Conservation (phyloP, 1,140 invertebrate genomes). For the Brachionus sp. region DNA sequence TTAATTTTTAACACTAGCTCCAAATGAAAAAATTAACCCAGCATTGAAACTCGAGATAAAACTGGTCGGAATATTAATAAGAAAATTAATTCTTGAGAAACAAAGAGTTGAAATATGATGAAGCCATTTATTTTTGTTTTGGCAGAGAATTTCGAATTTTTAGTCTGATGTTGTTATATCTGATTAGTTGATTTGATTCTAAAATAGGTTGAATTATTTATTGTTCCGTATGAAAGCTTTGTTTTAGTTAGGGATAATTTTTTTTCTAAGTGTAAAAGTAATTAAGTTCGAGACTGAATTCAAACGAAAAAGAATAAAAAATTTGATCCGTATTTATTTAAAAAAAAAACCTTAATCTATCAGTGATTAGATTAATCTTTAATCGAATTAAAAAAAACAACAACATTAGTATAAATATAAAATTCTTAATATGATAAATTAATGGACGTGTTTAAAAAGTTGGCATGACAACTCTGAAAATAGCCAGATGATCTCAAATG, state of each 20-base stretch:
- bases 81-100: conserved; percentile 1
- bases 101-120: conserved; percentile 15
- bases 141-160: not conserved
- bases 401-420: not conserved
- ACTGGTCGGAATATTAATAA: not conserved
- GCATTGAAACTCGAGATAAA: not conserved
- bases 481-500: not conserved
- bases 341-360: not conserved
- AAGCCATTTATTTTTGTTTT: conserved; percentile 3
- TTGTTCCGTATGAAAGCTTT: not conserved
- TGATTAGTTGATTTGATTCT: not conserved
- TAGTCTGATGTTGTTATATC: conserved; percentile 5
- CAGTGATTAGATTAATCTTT: conserved; percentile 33
- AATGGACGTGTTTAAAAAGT: not conserved
- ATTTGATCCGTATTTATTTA: conserved; percentile 16
- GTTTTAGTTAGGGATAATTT: not conserved
- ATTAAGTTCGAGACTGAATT: conserved; percentile 23
- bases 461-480: conserved; percentile 5
- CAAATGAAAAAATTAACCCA: not conserved
- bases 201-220: conserved; percentile 1
- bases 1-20: not conserved
- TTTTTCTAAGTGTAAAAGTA: conserved; percentile 12
- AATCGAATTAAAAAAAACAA: not conserved
- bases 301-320: not conserved
- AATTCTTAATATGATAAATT: not conserved